Evolutionary conservation across 2,888 invertebrate species (phyloP).

Genomic region (Melanostoma scalare): DNA sequence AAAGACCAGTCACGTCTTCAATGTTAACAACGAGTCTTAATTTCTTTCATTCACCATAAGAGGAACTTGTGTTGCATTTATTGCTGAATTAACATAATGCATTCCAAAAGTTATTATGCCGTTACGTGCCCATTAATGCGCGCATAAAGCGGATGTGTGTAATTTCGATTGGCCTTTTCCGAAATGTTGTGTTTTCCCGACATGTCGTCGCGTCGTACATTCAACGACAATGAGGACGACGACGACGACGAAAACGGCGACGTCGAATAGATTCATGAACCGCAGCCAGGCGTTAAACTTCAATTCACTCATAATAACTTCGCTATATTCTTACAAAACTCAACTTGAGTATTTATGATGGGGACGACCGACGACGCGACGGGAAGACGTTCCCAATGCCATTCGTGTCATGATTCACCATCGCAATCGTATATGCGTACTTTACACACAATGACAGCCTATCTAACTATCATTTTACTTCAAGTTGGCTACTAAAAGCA

Average conservation of each 20-base stretch:
- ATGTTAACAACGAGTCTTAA: conserved; percentile 40
- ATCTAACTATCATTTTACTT: conserved; percentile 32
- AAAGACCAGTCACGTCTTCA: conserved; percentile 40
- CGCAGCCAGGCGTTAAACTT: conserved; percentile 19
- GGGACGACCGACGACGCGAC: conserved; percentile 2
- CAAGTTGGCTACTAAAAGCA: conserved; percentile 27
- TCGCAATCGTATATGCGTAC: conserved; percentile 19
- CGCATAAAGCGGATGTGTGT: conserved; percentile 51
- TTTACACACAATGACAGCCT: conserved; percentile 26
- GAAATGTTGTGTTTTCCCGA: conserved; percentile 45
- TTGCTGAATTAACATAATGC: conserved; percentile 38
- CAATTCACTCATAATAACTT: conserved; percentile 24
- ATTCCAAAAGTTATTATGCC: conserved; percentile 36
- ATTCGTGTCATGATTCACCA: conserved; percentile 41
- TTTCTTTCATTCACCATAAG: conserved; percentile 14
- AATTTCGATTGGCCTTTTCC: conserved; percentile 40
- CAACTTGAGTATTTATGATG: not conserved
- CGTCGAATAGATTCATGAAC: not conserved
- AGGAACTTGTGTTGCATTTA: conserved; percentile 1
- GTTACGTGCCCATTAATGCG: conserved; percentile 39
- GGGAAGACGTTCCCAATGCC: conserved; percentile 51
- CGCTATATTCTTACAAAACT: not conserved
- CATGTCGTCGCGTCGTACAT: conserved; percentile 25
- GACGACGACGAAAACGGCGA: not conserved
- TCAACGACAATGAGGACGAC: not conserved